These are phyloP conservation scores for Tiliacea aurago DNA, from an alignment of 2,888 invertebrate species.

Conservation along the genomic window DNA sequence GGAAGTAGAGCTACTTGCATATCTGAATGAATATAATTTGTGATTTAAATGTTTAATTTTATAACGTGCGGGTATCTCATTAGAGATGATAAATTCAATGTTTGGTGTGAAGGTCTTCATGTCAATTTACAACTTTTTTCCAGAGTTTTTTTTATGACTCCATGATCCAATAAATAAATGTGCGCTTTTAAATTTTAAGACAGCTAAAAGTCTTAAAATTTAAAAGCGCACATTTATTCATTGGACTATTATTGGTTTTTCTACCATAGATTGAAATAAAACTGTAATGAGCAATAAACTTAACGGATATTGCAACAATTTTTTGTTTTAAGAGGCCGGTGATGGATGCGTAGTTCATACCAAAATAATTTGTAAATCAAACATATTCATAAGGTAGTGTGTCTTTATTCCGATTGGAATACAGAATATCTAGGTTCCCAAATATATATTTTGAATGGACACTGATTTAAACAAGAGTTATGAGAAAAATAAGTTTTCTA, in stretches of 20 bases:
- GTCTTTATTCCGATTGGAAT: no score
- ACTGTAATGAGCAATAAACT: constrained; percentile 36
- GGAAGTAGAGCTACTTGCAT: constrained; percentile 35
- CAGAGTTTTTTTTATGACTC: background rate
- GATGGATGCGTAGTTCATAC: no score
- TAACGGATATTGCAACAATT: constrained; percentile 33
- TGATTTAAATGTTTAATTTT: constrained; percentile 37
- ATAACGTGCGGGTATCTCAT: constrained; percentile 29
- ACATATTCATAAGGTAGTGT: no score
- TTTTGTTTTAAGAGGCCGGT: no score
- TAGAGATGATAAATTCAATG: constrained; percentile 33
- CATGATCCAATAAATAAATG: no score
- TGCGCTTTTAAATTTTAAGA: no score
- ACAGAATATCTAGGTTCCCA: no score
- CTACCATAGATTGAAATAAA: constrained; percentile 5
- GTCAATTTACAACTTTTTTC: constrained; percentile 8
- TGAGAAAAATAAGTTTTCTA: no score
- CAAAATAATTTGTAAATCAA: no score
- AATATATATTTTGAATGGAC: no score
- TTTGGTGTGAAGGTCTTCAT: background rate
- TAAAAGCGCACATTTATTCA: background rate
- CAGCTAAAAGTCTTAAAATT: background rate
- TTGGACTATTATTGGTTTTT: background rate
- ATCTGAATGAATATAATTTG: constrained; percentile 43
- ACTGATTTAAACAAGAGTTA: no score